phyloP scores from a whole-genome alignment of 2,797 vertebrate species.

The Gymnothorax reevesii region DNA sequence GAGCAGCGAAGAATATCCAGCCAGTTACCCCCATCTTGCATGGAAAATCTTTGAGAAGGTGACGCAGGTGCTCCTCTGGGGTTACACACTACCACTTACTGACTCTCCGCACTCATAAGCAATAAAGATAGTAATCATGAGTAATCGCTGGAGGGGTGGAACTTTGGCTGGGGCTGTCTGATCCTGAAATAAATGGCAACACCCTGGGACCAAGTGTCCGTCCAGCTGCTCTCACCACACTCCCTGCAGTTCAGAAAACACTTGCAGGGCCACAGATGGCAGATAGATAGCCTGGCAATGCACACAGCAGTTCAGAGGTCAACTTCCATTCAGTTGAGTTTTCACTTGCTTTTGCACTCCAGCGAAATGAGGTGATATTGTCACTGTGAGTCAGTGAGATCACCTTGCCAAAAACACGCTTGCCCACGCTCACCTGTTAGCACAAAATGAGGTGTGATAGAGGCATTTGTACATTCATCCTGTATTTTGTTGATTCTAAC shows the following conservation, averaged over 20 bases:
- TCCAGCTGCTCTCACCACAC: neutral
- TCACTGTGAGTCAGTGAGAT: neutral
- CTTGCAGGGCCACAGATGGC: neutral
- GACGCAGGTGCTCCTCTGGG: slow-evolving; percentile 46
- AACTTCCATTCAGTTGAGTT: neutral
- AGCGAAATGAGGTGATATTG: neutral
- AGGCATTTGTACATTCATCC: neutral
- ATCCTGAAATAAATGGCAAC: slow-evolving; percentile 48
- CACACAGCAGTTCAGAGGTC: neutral
- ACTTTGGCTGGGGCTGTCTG: slow-evolving; percentile 46
- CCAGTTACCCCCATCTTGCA: slow-evolving; percentile 61
- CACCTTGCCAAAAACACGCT: neutral
- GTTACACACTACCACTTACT: slow-evolving; percentile 26
- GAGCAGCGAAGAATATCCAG: slow-evolving; percentile 61
- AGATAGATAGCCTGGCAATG: neutral
- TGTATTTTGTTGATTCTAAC: neutral
- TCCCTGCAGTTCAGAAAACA: neutral
- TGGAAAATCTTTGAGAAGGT: slow-evolving; percentile 40
- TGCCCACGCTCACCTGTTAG: neutral
- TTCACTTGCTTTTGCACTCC: neutral
- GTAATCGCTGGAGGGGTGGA: slow-evolving; percentile 48
- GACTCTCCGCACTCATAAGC: slow-evolving; percentile 55
- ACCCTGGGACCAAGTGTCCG: neutral
- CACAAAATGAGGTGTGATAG: neutral
- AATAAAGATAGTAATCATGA: slow-evolving; percentile 57